These are phyloP conservation scores for Amniataba percoides DNA, from an alignment of 2,797 vertebrate species.

Conservation along the genomic window DNA sequence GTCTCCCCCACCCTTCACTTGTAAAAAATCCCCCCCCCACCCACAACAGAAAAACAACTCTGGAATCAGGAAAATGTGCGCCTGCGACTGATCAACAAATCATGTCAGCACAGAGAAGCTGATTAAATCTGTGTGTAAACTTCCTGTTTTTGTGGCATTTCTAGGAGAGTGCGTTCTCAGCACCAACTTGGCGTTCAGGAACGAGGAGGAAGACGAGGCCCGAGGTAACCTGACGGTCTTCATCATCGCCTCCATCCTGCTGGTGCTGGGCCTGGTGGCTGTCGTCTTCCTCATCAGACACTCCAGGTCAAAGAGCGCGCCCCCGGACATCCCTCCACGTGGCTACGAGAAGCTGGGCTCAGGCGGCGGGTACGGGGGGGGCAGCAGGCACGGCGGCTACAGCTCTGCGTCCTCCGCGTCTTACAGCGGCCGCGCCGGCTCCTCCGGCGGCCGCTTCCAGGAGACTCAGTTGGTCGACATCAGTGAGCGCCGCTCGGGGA, in stretches of 20 bases:
- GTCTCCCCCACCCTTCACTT: not conserved
- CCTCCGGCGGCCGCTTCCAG: constrained; percentile 73
- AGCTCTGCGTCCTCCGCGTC: constrained; percentile 68
- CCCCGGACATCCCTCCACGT: constrained; percentile 72
- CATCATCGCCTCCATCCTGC: constrained; percentile 84
- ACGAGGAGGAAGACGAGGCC: constrained; percentile 59
- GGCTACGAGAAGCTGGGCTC: constrained; percentile 91
- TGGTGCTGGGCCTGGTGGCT: constrained; percentile 84
- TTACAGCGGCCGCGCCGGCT: constrained; percentile 68
- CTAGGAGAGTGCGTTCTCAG: constrained; percentile 91
- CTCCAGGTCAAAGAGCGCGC: constrained; percentile 79
- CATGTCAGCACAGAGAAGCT: not conserved
- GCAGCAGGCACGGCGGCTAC: constrained; percentile 67
- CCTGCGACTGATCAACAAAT: not conserved
- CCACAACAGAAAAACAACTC: not conserved
- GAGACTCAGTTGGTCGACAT: constrained; percentile 91
- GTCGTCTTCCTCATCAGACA: constrained; percentile 85
- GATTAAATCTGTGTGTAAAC: constrained; percentile 17
- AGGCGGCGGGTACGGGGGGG: constrained; percentile 62
- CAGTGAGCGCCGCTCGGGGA: constrained; percentile 71
- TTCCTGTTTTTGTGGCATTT: constrained; percentile 12
- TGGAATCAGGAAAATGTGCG: not conserved
- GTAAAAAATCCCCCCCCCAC: not conserved
- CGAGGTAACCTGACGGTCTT: constrained; percentile 86
- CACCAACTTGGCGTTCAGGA: constrained; percentile 75